Base-by-base conservation (phyloP, 2,888 invertebrate species). In the Lissocephala sabroskyi region DNA sequence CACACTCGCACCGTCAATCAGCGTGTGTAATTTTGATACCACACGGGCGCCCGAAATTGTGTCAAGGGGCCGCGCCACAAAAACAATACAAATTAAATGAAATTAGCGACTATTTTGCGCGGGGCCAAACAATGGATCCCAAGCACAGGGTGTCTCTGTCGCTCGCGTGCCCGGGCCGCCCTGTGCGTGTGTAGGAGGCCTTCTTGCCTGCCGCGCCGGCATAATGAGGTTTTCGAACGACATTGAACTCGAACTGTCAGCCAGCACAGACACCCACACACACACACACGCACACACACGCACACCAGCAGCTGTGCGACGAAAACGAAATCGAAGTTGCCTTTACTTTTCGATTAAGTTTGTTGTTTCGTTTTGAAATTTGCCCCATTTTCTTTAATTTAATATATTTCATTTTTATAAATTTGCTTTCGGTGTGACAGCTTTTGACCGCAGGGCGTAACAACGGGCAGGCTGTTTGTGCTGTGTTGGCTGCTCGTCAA, bases 181-280 rank as follows among this genome's bases (percentile, higher is more conserved):
- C 42, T n/a, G 28, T 48, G 23, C 19, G 41, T 41, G 50, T 51
- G 41, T 45, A 26, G 33, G 32, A n/a, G 32, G 7, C 2, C 16
- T 13, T 35, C 14, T 30, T 7, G 65, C 53, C 65, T 53, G 61
- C 26, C 17, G 10, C 39, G 18, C 28, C 45, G 62, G 57, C 60
- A 64, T 64, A 65, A 70, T 70, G 75, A 62, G 71, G 71, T 71
- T 74, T 66, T 71, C 61, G 75, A 63, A 67, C 80, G 79, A 76
- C 79, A 80, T 79, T 79, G 80, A 79, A 80, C 79, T 79, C 78
- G 71, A 78, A 67, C 71, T 67, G 64, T 70, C 67, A 62, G 56
- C 55, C 49, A 52, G 56, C 50, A 58, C 56, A 45, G 48, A 52
- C 42, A 56, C 41, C 40, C 33, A 52, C 10, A 14, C 11, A 29